Conservation (phyloP, 2,113 vertebrate genomes). For the Clarias batrachus region DNA sequence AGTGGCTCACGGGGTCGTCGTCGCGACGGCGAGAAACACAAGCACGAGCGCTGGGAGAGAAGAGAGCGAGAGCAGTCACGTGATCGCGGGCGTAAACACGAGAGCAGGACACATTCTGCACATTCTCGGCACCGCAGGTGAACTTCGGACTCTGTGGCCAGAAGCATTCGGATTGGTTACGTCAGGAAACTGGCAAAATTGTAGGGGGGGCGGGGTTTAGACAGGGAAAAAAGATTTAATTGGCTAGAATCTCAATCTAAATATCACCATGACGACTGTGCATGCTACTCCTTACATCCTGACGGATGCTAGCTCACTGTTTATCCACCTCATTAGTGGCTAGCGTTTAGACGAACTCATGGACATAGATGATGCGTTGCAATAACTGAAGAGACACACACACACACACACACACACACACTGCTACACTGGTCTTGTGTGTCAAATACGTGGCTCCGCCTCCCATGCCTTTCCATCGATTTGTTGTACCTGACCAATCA, state of each 20-base stretch:
- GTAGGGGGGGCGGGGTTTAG: neutral
- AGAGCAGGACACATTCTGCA: neutral
- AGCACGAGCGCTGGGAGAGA: constrained; percentile 74
- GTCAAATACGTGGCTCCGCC: neutral
- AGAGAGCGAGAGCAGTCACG: constrained; percentile 70
- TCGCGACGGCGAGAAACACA: constrained; percentile 79
- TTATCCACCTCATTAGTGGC: neutral
- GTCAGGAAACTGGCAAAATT: neutral
- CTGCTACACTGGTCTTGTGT: neutral
- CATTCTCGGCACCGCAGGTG: neutral
- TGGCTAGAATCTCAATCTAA: neutral
- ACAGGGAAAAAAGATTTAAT: neutral
- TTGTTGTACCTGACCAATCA: neutral
- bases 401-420: too few species aligned
- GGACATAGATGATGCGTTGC: neutral
- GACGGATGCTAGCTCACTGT: neutral
- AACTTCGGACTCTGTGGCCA: neutral
- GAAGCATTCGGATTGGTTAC: neutral
- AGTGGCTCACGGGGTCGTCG: constrained; percentile 75
- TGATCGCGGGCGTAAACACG: constrained; percentile 68
- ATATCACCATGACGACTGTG: too few species aligned
- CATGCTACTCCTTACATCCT: neutral
- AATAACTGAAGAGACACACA: too few species aligned
- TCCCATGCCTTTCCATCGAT: neutral
- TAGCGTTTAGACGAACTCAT: neutral